These are phyloP conservation scores for Phrynocephalus forsythii DNA, from an alignment of 2,797 vertebrate genomes.

Conservation along the genomic window DNA sequence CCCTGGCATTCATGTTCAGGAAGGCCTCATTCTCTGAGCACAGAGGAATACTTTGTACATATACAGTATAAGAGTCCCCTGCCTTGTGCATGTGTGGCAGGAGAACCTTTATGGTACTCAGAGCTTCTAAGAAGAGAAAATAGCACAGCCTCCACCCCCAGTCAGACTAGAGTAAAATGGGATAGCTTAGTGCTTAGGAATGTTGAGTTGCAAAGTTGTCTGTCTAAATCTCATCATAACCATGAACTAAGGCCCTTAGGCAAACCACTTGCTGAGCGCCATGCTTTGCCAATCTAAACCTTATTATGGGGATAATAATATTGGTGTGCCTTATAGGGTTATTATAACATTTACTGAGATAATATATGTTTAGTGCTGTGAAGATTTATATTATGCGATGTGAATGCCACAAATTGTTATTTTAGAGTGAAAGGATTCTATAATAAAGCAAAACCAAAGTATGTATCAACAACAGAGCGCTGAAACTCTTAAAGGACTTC, in stretches of 20 bases:
- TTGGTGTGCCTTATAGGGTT: background rate
- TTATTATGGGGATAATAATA: background rate
- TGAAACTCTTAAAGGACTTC: background rate
- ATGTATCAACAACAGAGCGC: background rate
- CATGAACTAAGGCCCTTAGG: background rate
- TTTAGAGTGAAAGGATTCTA: background rate
- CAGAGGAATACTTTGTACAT: background rate
- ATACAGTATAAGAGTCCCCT: no score
- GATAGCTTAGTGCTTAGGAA: background rate
- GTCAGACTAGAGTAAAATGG: background rate
- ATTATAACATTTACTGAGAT: conserved; percentile 2
- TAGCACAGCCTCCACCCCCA: background rate
- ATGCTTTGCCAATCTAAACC: background rate
- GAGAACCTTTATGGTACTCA: background rate
- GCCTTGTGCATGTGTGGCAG: background rate
- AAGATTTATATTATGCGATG: background rate
- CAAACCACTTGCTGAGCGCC: background rate
- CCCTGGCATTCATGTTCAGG: background rate
- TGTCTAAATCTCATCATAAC: background rate
- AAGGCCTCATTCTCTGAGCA: background rate
- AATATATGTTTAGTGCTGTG: background rate
- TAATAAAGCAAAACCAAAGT: background rate
- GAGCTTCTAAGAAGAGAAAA: background rate
- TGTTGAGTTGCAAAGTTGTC: conserved; percentile 2
- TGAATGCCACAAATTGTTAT: background rate